A percentile compares a stretch with the other conserved stretches of the same genome.
These are phyloP conservation scores for Aegithalos caudatus DNA, from an alignment of 2,113 vertebrate genomes.

Conservation along the genomic window DNA sequence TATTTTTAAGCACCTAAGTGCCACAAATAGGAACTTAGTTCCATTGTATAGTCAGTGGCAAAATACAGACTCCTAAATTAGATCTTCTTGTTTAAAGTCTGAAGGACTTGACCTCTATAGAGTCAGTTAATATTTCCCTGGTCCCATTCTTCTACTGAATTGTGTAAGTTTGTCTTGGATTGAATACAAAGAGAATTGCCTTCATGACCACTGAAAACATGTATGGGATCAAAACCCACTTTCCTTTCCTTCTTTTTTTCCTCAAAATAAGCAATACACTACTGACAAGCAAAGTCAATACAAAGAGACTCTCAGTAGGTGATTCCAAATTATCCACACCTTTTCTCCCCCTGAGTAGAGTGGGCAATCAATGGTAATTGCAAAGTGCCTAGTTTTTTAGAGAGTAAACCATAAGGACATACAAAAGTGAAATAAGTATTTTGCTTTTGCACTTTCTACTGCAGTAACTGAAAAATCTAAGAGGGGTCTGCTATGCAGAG, in stretches of 20 bases:
- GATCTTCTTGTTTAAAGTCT: not conserved
- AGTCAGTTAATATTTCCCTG: not conserved
- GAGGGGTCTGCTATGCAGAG: not conserved
- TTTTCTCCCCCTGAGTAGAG: not conserved
- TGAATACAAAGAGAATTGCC: not conserved
- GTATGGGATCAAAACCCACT: not conserved
- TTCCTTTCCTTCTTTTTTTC: not conserved
- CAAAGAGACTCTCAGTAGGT: not conserved
- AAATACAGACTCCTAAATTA: not conserved
- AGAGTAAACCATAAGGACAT: not conserved
- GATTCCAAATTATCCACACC: not conserved
- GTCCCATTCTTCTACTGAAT: not conserved
- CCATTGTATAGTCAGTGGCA: not conserved
- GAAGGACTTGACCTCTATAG: not conserved
- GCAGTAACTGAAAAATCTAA: not conserved
- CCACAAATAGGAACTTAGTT: not conserved
- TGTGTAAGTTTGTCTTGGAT: not conserved
- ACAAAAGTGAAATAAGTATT: not conserved
- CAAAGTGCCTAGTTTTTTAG: not conserved
- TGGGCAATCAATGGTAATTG: not conserved
- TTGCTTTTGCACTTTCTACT: not conserved
- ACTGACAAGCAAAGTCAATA: not conserved
- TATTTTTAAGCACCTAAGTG: not conserved
- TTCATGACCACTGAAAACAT: not conserved
- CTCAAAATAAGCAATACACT: not conserved